These are phyloP conservation scores for Laterallus jamaicensis DNA, from an alignment of 2,113 vertebrate species.

Conservation along the genomic window DNA sequence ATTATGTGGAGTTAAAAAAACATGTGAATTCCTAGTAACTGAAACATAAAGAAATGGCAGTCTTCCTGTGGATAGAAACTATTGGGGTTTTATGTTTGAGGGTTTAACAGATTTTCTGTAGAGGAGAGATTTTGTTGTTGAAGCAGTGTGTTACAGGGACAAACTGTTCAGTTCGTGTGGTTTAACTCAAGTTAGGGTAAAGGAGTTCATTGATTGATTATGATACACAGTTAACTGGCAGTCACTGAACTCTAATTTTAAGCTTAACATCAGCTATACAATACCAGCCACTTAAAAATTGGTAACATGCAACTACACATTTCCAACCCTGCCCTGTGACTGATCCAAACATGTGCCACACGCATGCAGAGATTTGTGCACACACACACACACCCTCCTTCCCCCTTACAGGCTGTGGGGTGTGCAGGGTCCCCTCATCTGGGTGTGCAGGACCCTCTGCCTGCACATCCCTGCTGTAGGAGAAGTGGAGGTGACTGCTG, in stretches of 20 bases:
- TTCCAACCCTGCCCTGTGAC: background rate
- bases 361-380: background rate
- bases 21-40: background rate
- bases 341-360: background rate
- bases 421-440: background rate
- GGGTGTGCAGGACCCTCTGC: background rate
- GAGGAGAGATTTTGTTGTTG: background rate
- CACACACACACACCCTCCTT: accelerated
- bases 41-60: background rate
- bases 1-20: constrained; percentile 7
- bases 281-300: background rate
- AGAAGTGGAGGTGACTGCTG: background rate
- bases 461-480: accelerated
- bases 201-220: background rate
- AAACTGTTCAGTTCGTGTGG: background rate
- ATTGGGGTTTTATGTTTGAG: background rate
- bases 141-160: background rate
- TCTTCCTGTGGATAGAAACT: background rate
- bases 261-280: background rate
- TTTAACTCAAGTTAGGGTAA: background rate
- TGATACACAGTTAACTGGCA: background rate
- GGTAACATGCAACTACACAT: background rate
- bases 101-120: background rate
- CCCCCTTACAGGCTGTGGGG: accelerated
- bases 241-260: background rate